A percentile compares a stretch with the other conserved stretches of the same genome.
Conservation (phyloP, 2,888 invertebrate genomes). For the Phalera bucephala region DNA sequence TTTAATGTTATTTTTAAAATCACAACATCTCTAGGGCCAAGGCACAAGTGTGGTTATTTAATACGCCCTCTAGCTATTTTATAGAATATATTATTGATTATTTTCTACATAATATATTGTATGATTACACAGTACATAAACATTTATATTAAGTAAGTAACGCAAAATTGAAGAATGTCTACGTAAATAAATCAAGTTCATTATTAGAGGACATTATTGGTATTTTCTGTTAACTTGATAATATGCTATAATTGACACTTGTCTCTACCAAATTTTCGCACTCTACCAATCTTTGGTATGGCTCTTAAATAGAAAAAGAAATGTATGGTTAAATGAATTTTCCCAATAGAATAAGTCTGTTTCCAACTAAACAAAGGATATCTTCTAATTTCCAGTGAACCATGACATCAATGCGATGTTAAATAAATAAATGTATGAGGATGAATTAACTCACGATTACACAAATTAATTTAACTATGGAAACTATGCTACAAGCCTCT, state of each 20-base stretch:
- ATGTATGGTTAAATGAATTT: too few species aligned
- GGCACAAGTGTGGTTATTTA: conserved; percentile 73
- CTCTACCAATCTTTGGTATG: not conserved
- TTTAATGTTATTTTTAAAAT: conserved; percentile 49
- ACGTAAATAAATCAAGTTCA: not conserved
- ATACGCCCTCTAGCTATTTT: conserved; percentile 53
- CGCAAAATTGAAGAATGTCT: not conserved
- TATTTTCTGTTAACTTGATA: not conserved
- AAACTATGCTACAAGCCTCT: conserved; percentile 34
- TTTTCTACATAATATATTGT: not conserved
- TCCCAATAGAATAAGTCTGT: not conserved
- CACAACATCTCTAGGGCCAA: conserved; percentile 74
- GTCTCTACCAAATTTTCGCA: not conserved
- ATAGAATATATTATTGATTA: conserved; percentile 15
- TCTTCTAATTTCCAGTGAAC: not conserved
- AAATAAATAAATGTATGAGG: conserved; percentile 2
- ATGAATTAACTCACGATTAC: conserved; percentile 19
- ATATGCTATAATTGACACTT: not conserved
- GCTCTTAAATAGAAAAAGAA: not conserved
- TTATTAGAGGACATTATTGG: not conserved
- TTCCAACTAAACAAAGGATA: not conserved
- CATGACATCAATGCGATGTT: not conserved
- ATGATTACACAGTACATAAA: not conserved
- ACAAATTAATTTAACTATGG: conserved; percentile 28
- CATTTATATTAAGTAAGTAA: not conserved